Base-by-base conservation (phyloP, 2,888 invertebrate species). In the Andrena marginata region DNA sequence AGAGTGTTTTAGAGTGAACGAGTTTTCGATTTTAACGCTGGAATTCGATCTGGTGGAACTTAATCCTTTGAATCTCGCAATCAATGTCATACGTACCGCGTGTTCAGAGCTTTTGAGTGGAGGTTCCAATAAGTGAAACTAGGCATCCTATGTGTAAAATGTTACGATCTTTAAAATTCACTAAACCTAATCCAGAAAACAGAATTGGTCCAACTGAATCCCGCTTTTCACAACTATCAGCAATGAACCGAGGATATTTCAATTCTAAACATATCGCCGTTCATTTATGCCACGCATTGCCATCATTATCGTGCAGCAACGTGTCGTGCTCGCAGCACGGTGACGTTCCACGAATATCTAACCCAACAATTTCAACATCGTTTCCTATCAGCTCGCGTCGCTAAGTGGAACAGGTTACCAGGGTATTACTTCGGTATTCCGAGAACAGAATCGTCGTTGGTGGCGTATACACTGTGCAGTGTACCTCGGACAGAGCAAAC, bases 351-450 rank as follows among this genome's bases (percentile, higher is more conserved):
- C 56, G 77, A 79, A 79, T 77, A 68, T 79, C 56, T 35, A 31
- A 16, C 42, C 69, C 63, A 78, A 78, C 69, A 79, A 79, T 79
- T 79, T 79, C 69, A 48, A 69, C 69, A 49, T 69, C 59, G 68
- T 77, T 69, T 29, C 68, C 56, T 48, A 33, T 20, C 48, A 54
- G 62, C 54, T 68, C 31, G 62, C 6, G 13, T 49, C 48, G 56
- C 35, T 79, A 77, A 79, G 33, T 56, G 56, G 69, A 35, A 60
- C 63, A 51, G 63, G 48, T 77, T 77, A 54, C 33, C 62, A 7
- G 42, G 8, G 63, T 78, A 78, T 78, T 63, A 69, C 56, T 49
- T 56, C 33, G 33, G 42, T 77, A 77, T 76, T 67, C 60, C n/a
- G 31, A 10, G 31, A 48, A 26, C 59, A 48, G 69, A 29, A 26